Evolutionary conservation across 2,888 invertebrate species (phyloP), one percentile per base, ranked within the genome.

Genomic region (Drosophila mettleri): DNA sequence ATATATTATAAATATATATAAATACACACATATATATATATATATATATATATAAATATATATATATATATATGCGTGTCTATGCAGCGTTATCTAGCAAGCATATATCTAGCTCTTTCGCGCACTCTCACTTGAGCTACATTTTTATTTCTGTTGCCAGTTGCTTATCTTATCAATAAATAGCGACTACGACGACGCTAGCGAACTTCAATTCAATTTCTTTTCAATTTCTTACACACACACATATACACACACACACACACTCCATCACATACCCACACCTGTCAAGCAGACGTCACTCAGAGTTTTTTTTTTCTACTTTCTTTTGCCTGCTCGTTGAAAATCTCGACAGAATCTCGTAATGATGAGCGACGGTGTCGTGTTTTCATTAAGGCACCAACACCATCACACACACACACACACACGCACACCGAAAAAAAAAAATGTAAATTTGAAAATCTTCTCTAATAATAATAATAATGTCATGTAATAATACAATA

Each of bases 331-430:
- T 18, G 24, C 20, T 16, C 24, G 43, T 24, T 36, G 34, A 20
- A 59, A 61, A 76, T 75, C 68, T 74, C 46, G 38, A 53, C 55
- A 38, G 64, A 34, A 64, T 63, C 52, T 45, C 31, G 70, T 82
- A 84, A 82, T 86, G 86, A 86, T 84, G 86, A 82, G 86, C 82
- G 82, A 86, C 82, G 82, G 78, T 78, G 82, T 86, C 86, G 84
- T 84, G 82, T 82, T 86, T 86, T 86, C 81, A 82, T 82, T 86
- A 84, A 84, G 84, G 78, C 69, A 61, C 36, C 69, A 53, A 27
- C 24, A 38, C 38, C 38, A 24, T 10, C 12, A 12, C 34, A 34
- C 18, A 29, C 24, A 24, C 2, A 14, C 2, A 29, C 34, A 31
- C 16, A 33, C n/a, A 14, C 8, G 16, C n/a, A 6, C 12, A n/a